Conservation (phyloP, 1,140 invertebrate species). For the Mizuhopecten yessoensis region DNA sequence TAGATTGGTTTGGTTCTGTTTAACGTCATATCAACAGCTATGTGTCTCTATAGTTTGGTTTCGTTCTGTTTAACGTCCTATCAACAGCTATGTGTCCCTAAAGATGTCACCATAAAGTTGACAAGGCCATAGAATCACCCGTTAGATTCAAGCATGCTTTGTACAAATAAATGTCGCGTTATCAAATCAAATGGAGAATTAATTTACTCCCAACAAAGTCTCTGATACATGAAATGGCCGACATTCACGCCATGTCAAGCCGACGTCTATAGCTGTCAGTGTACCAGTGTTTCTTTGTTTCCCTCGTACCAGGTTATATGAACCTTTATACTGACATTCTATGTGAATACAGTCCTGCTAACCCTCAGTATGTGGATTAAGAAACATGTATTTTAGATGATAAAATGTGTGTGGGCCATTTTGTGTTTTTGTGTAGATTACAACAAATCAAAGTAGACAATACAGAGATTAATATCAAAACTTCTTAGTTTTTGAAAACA, state of each 20-base stretch:
- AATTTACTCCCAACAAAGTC: neutral
- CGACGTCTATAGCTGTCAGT: neutral
- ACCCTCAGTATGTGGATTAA: neutral
- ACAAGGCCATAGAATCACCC: neutral
- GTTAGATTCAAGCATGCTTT: neutral
- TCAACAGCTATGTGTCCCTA: too few species aligned
- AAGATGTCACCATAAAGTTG: neutral
- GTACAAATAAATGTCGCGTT: neutral
- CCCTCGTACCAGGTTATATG: neutral
- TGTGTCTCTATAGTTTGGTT: too few species aligned
- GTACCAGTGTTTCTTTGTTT: neutral
- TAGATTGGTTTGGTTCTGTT: too few species aligned
- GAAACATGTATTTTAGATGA: too few species aligned
- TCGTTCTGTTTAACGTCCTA: too few species aligned
- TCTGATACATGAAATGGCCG: constrained; percentile 21
- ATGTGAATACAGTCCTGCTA: neutral
- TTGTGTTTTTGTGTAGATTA: too few species aligned
- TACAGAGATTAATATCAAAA: too few species aligned
- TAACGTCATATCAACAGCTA: too few species aligned
- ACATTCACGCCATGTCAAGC: constrained; percentile 31
- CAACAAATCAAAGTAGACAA: too few species aligned
- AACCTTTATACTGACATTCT: neutral
- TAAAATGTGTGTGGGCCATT: neutral
- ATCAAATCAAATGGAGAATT: constrained; percentile 18
- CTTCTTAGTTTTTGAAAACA: too few species aligned